These are phyloP conservation scores for Matsumurasca onukii DNA, from an alignment of 1,140 invertebrate genomes.

Conservation along the genomic window DNA sequence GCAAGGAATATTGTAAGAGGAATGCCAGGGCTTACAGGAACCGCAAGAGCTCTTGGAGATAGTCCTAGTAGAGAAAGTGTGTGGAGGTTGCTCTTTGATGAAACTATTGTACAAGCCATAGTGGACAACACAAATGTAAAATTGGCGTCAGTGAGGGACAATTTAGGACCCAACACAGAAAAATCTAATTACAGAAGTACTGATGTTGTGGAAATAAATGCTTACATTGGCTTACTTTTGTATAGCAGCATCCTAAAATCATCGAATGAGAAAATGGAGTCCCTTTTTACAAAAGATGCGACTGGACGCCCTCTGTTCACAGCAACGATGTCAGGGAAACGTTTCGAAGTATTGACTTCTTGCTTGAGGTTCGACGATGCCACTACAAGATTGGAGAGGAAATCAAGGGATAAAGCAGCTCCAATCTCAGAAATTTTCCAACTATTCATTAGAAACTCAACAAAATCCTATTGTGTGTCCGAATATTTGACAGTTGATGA, in stretches of 20 bases:
- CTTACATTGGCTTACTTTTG: not conserved
- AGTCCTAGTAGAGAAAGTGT: not conserved
- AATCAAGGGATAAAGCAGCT: not conserved
- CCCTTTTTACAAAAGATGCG: not conserved
- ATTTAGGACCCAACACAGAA: not conserved
- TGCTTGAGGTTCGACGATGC: slow-evolving; percentile 8
- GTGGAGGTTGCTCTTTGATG: too few species aligned
- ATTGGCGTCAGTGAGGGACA: not conserved
- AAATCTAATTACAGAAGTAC: not conserved
- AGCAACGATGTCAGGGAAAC: not conserved
- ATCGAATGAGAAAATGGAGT: not conserved
- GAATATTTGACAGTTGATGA: not conserved
- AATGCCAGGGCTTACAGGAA: not conserved
- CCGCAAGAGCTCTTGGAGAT: not conserved
- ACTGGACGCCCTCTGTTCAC: not conserved
- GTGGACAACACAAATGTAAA: not conserved
- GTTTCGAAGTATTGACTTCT: not conserved
- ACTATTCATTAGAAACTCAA: not conserved
- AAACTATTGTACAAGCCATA: not conserved
- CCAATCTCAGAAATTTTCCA: not conserved
- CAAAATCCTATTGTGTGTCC: not conserved
- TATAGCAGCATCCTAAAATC: not conserved
- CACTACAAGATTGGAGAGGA: not conserved
- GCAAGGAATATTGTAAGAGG: not conserved
- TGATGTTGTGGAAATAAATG: not conserved